Percentiles rank a stretch among this genome's conserved stretches.
phyloP scores from a whole-genome alignment of 2,113 vertebrate genomes.

The Melanocharis versteri region DNA sequence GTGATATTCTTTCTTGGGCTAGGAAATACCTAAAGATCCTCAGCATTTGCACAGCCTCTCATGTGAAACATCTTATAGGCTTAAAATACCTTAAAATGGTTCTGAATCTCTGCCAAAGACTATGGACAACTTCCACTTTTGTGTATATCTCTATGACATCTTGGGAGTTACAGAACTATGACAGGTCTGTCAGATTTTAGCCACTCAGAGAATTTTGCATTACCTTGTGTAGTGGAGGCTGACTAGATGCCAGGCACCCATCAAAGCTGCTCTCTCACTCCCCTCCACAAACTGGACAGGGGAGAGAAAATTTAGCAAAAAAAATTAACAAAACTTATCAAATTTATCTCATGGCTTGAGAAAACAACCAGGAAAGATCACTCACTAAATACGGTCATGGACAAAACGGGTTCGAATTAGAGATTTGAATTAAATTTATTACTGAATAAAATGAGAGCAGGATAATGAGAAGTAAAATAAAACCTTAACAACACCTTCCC shows the following conservation, averaged over 20 bases:
- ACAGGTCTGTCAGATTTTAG: neutral
- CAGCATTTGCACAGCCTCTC: neutral
- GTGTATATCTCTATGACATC: neutral
- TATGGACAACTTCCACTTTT: neutral
- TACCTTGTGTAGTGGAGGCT: neutral
- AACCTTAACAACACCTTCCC: neutral
- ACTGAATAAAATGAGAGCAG: neutral
- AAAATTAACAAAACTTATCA: neutral
- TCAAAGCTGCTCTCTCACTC: neutral
- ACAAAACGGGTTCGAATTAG: neutral
- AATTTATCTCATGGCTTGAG: neutral
- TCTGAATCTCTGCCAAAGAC: neutral
- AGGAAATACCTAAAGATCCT: neutral
- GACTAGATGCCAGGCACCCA: neutral
- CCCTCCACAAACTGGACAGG: neutral
- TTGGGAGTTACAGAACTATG: neutral
- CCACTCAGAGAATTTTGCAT: neutral
- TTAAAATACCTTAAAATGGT: neutral
- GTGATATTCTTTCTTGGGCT: neutral
- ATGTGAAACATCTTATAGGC: neutral
- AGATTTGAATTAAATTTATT: neutral
- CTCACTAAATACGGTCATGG: neutral
- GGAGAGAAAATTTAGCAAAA: neutral
- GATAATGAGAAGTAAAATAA: neutral
- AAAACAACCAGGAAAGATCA: rapidly evolving